Evolutionary conservation across 2,113 vertebrate species (phyloP).

Genomic region (Cryptotis parvus): DNA sequence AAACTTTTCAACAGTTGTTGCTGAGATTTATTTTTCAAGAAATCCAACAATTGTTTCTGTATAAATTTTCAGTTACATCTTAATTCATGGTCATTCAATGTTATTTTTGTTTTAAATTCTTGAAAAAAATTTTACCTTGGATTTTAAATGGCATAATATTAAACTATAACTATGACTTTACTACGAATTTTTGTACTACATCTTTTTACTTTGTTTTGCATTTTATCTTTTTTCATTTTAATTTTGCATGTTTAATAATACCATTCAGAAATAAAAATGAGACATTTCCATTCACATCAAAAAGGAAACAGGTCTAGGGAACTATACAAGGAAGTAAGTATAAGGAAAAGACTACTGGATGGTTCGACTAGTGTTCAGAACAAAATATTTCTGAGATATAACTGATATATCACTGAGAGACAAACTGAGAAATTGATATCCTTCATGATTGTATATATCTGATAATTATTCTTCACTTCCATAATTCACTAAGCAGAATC

Average conservation of each 20-base stretch:
- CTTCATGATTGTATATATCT: too few relatives aligned
- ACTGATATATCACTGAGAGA: too few relatives aligned
- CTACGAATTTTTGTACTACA: neutral
- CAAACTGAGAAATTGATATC: too few relatives aligned
- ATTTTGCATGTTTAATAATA: neutral
- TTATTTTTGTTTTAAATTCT: neutral
- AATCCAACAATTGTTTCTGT: neutral
- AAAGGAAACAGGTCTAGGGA: too few relatives aligned
- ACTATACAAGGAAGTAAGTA: too few relatives aligned
- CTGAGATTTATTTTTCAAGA: neutral
- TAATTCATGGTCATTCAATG: neutral
- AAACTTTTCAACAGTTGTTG: neutral
- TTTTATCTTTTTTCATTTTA: neutral
- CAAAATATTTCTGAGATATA: too few relatives aligned
- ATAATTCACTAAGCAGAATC: too few relatives aligned
- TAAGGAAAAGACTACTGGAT: too few relatives aligned
- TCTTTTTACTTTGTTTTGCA: neutral
- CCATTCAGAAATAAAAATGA: too few relatives aligned
- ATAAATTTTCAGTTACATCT: neutral
- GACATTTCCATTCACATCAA: too few relatives aligned
- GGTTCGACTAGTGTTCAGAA: too few relatives aligned
- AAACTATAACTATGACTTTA: neutral
- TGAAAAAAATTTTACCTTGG: neutral
- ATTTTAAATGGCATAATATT: neutral
- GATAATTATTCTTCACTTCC: too few relatives aligned